Evolutionary conservation across 2,888 invertebrate species (phyloP).

Genomic region (Flexamia atlantica): DNA sequence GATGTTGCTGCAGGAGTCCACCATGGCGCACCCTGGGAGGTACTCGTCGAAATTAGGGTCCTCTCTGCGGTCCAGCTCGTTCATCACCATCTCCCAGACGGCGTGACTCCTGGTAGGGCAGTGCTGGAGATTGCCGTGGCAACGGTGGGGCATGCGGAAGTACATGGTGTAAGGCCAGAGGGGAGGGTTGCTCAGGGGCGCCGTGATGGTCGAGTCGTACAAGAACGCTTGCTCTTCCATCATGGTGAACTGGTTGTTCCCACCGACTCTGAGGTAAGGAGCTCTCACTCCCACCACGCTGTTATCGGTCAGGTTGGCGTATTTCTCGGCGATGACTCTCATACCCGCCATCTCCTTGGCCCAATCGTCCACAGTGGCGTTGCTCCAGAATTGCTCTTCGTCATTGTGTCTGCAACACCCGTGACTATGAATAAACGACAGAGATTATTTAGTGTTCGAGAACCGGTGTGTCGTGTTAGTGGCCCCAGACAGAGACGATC

Average conservation of each 20-base stretch:
- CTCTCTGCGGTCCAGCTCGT: constrained; percentile 94
- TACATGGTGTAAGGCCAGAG: constrained; percentile 99
- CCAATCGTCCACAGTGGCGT: constrained; percentile 95
- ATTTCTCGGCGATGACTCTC: constrained; percentile 94
- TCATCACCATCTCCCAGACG: constrained; percentile 98
- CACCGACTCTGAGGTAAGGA: constrained; percentile 94
- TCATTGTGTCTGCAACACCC: constrained; percentile 86
- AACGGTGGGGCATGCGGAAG: constrained; percentile 96
- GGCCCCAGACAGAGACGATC: constrained; percentile 47
- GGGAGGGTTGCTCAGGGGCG: constrained; percentile 93
- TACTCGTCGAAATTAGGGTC: constrained; percentile 94
- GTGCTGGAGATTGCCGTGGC: constrained; percentile 94
- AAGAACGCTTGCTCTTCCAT: constrained; percentile 97
- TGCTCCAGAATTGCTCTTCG: constrained; percentile 95
- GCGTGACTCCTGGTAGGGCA: constrained; percentile 95
- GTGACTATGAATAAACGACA: constrained; percentile 43
- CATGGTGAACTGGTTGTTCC: constrained; percentile 98
- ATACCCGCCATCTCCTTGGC: constrained; percentile 97
- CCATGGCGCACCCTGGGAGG: constrained; percentile 95
- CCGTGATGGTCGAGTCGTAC: constrained; percentile 97
- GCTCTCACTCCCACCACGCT: constrained; percentile 94
- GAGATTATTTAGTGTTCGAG: constrained; percentile 33
- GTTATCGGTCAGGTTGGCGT: constrained; percentile 92
- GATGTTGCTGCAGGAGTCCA: constrained; percentile 96
- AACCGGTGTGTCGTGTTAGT: constrained; percentile 58